Percentiles rank a stretch among this genome's conserved stretches.
Conservation (phyloP, 2,797 vertebrate genomes). For the Cirrhinus mrigala region DNA sequence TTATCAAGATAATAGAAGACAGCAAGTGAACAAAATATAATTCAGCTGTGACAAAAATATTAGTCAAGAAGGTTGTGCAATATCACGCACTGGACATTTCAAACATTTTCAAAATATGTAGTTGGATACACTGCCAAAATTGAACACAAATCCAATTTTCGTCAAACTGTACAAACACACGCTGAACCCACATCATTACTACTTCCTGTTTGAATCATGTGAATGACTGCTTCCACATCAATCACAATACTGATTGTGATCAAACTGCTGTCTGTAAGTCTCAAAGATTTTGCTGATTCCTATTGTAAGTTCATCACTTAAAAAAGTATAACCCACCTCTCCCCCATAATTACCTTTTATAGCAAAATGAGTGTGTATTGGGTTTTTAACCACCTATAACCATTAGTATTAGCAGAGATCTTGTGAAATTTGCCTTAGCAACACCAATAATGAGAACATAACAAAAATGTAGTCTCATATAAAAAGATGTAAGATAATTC, state of each 20-base stretch:
- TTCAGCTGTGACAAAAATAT: neutral
- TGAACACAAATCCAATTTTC: neutral
- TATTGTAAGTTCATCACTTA: neutral
- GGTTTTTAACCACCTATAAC: neutral
- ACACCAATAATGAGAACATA: neutral
- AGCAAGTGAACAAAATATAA: neutral
- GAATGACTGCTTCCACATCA: neutral
- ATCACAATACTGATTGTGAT: neutral
- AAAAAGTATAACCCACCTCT: neutral
- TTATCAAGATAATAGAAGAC: neutral
- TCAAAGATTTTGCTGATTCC: neutral
- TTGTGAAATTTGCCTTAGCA: neutral
- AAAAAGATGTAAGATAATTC: neutral
- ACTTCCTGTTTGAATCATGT: neutral
- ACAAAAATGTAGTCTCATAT: neutral
- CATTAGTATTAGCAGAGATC: neutral
- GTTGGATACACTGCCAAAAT: neutral
- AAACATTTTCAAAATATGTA: neutral
- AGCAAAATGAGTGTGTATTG: neutral
- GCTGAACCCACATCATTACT: neutral
- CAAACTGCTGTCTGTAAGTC: neutral
- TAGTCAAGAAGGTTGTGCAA: neutral
- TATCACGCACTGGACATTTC: neutral
- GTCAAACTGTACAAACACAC: neutral
- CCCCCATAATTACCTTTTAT: neutral